Conservation (phyloP, 2,888 invertebrate species). For the Caenorhabditis sp. region DNA sequence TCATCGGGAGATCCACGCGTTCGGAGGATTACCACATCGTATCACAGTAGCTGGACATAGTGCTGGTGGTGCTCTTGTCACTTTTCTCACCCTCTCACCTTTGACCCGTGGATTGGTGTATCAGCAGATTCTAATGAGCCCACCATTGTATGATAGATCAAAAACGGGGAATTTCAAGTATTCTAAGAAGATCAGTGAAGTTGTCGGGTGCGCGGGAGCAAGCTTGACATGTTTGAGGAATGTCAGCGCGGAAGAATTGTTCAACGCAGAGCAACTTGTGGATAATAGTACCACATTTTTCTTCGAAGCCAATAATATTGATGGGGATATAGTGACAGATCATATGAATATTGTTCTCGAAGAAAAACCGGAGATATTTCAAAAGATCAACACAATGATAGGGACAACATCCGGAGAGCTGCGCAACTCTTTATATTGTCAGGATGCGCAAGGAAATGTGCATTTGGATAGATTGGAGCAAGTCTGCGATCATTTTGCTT, state of each 20-base stretch:
- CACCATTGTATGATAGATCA: conserved; percentile 3
- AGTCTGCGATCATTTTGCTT: conserved; percentile 23
- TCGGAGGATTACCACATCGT: conserved; percentile 31
- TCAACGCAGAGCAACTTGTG: not conserved
- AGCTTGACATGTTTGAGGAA: conserved; percentile 7
- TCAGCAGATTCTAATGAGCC: conserved; percentile 34
- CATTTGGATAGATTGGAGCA: not conserved
- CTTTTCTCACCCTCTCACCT: conserved; percentile 10
- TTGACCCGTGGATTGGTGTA: conserved; percentile 16
- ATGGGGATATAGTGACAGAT: not conserved
- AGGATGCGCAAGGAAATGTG: not conserved
- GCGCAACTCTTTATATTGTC: conserved; percentile 1
- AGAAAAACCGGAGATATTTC: not conserved
- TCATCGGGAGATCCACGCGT: conserved; percentile 24
- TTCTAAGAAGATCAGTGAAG: conserved; percentile 1
- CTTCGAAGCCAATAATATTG: not conserved
- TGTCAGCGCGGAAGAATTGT: not conserved
- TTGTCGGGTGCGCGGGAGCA: conserved; percentile 13
- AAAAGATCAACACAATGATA: conserved; percentile 18
- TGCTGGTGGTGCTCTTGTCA: conserved; percentile 20
- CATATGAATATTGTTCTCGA: not conserved
- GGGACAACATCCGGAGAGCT: conserved; percentile 23
- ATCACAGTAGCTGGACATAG: conserved; percentile 45
- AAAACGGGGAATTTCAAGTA: conserved; percentile 17
- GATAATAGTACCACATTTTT: not conserved